A percentile compares a stretch with the other conserved stretches of the same genome.
phyloP scores from a whole-genome alignment of 2,113 vertebrate genomes.

The Rhodinocichla rosea region DNA sequence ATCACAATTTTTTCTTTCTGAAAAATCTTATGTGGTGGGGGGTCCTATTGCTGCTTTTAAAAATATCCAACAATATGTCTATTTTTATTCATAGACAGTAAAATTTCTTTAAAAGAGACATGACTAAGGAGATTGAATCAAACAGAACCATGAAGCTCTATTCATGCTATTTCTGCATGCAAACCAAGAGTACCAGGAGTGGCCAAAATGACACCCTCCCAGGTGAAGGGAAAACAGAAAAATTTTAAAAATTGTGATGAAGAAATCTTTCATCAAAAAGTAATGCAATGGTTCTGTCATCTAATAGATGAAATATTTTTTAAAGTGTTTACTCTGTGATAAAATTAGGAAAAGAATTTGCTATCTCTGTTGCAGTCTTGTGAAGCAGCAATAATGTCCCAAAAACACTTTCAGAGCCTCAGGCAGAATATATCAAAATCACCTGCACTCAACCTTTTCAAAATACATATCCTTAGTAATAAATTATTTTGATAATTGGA shows the following conservation, averaged over 20 bases:
- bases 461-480: not conserved
- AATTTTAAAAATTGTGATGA: not conserved
- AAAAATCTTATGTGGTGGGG: not conserved
- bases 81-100: not conserved
- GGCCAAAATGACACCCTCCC: not conserved
- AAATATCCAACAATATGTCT: not conserved
- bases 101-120: not conserved
- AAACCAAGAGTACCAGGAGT: not conserved
- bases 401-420: not conserved
- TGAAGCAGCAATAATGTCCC: not conserved
- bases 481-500: not conserved
- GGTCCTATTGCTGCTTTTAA: not conserved
- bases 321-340: not conserved
- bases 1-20: not conserved
- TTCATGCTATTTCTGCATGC: not conserved
- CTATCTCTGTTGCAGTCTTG: not conserved
- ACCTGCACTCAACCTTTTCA: not conserved
- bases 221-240: not conserved
- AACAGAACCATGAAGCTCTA: not conserved
- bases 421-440: not conserved
- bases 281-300: not conserved
- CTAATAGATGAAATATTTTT: not conserved
- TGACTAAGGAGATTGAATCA: not conserved
- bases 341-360: not conserved
- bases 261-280: not conserved